These are phyloP conservation scores for Cossypha niveicapilla DNA, from an alignment of 2,797 vertebrate genomes.

Conservation along the genomic window DNA sequence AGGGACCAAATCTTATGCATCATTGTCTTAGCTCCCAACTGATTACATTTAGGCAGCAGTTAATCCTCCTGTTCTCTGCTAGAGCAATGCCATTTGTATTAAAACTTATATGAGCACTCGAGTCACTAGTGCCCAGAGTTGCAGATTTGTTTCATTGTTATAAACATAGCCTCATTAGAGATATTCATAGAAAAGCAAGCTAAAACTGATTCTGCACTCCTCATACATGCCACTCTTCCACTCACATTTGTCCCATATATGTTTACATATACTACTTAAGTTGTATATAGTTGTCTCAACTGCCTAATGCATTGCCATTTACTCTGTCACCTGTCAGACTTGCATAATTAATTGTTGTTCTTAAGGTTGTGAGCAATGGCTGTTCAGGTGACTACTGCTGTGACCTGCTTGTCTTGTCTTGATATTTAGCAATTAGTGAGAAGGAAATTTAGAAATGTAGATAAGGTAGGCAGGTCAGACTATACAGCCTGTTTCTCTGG, in stretches of 20 bases:
- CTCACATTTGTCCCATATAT: fast-evolving
- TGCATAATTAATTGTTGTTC: background rate
- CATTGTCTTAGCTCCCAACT: background rate
- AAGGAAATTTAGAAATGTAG: background rate
- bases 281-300: background rate
- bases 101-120: background rate
- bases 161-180: background rate
- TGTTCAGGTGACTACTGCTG: background rate
- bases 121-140: background rate
- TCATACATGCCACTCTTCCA: background rate
- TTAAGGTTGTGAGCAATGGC: background rate
- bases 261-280: background rate
- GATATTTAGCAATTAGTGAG: background rate
- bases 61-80: background rate
- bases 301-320: background rate
- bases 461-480: background rate
- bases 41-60: background rate
- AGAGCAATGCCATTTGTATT: background rate
- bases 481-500: background rate
- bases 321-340: background rate
- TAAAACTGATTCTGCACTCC: background rate
- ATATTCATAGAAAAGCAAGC: background rate
- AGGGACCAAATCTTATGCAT: background rate
- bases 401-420: background rate
- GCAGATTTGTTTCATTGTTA: background rate